These are phyloP conservation scores for Hermaeophaga mercurialis DNA, from an alignment of 2,888 invertebrate genomes.

Conservation along the genomic window DNA sequence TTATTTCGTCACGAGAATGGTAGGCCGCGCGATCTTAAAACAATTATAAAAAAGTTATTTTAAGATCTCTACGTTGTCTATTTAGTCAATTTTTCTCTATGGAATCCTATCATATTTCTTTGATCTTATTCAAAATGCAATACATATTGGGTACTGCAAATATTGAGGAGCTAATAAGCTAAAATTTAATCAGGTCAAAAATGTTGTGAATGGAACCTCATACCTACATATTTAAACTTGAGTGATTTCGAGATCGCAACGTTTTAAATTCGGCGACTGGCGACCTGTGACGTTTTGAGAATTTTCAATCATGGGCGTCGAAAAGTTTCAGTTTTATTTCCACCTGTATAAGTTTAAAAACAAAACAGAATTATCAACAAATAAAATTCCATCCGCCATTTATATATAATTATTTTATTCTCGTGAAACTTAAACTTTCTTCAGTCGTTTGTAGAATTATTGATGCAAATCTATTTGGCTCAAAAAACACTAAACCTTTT, in stretches of 20 bases:
- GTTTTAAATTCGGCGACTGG: constrained; percentile 43
- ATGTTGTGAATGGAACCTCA: constrained; percentile 38
- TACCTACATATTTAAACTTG: constrained; percentile 38
- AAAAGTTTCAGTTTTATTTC: constrained; percentile 15
- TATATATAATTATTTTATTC: no score
- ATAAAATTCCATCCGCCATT: no score
- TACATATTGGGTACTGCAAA: neutral
- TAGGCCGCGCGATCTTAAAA: constrained; percentile 26
- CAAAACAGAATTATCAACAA: no score
- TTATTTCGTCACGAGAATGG: constrained; percentile 31
- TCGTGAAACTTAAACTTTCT: no score
- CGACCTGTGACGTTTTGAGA: constrained; percentile 42
- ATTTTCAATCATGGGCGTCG: constrained; percentile 36
- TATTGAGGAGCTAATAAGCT: neutral
- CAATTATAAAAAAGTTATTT: constrained; percentile 28
- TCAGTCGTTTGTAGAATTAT: no score
- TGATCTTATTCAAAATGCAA: no score
- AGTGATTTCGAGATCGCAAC: constrained; percentile 43
- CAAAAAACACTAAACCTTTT: no score
- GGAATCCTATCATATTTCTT: constrained; percentile 9
- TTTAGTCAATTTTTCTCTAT: constrained; percentile 15
- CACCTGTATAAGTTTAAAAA: neutral
- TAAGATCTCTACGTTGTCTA: constrained; percentile 15
- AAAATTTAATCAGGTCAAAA: constrained; percentile 25
- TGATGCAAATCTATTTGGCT: no score